Evolutionary conservation across 2,888 invertebrate species (phyloP).

Genomic region (Himalopsyche tibetana): DNA sequence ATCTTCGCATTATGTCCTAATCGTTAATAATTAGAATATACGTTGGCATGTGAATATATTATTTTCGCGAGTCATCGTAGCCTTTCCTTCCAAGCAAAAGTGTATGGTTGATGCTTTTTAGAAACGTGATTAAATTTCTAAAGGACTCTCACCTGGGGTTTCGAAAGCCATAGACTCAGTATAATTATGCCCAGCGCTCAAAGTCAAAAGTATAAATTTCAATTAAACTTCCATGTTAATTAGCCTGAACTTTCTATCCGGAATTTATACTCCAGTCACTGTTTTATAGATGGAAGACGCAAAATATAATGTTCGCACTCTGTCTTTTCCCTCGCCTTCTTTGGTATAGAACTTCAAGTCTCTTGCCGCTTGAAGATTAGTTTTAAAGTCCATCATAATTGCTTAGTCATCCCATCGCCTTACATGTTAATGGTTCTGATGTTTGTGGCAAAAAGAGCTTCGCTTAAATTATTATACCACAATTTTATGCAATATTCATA

Average conservation of each 20-base stretch:
- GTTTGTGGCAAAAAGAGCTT: constrained; percentile 50
- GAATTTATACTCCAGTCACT: constrained; percentile 60
- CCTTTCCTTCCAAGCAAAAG: not conserved
- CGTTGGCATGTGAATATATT: not conserved
- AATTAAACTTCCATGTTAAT: constrained; percentile 65
- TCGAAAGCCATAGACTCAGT: constrained; percentile 51
- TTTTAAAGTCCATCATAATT: constrained; percentile 66
- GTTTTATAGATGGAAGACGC: constrained; percentile 52
- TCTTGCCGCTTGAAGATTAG: constrained; percentile 64
- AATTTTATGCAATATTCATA: constrained; percentile 45
- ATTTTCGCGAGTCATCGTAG: not conserved
- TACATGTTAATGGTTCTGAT: constrained; percentile 61
- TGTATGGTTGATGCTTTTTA: constrained; percentile 29
- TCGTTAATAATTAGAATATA: not conserved
- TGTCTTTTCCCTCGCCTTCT: constrained; percentile 57
- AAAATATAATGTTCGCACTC: constrained; percentile 58
- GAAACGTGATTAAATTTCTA: constrained; percentile 58
- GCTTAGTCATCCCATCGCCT: constrained; percentile 65
- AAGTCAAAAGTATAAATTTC: constrained; percentile 66
- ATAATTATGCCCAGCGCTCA: constrained; percentile 61
- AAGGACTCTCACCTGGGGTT: constrained; percentile 54
- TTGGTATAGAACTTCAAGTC: constrained; percentile 54
- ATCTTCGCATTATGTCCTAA: not conserved
- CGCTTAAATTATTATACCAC: constrained; percentile 44
- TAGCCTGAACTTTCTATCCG: constrained; percentile 64